These are phyloP conservation scores for Rhaphigaster nebulosa DNA, from an alignment of 2,888 invertebrate genomes.

Conservation along the genomic window DNA sequence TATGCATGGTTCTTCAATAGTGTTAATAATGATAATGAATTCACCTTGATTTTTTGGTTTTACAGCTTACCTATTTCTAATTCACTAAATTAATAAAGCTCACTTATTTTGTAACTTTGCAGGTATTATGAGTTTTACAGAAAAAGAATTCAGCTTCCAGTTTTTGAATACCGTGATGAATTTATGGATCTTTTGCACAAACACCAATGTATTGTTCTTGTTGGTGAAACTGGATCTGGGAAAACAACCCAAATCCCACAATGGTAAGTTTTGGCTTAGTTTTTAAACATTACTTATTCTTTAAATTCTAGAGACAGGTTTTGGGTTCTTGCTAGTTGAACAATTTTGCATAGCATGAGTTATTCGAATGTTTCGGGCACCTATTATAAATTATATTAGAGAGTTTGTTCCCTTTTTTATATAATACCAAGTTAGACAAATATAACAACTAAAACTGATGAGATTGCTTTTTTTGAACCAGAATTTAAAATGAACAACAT, in stretches of 20 bases:
- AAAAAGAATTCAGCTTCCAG: conserved; percentile 92
- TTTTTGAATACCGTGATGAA: conserved; percentile 97
- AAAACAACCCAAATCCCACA: conserved; percentile 99
- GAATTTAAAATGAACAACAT: too few species aligned
- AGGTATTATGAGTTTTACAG: conserved; percentile 88
- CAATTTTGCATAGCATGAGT: background rate
- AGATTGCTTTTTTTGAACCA: too few species aligned
- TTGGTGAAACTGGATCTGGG: conserved; percentile 99
- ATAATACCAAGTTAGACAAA: too few species aligned
- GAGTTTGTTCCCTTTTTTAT: too few species aligned
- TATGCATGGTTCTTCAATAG: too few species aligned
- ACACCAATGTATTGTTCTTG: conserved; percentile 95
- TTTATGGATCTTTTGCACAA: conserved; percentile 94
- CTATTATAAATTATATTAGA: too few species aligned
- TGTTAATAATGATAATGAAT: too few species aligned
- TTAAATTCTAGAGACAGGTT: background rate
- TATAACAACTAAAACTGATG: too few species aligned
- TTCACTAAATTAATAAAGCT: background rate
- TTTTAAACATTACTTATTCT: background rate
- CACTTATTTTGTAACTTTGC: conserved; percentile 48
- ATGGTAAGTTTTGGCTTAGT: conserved; percentile 73
- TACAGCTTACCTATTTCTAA: background rate
- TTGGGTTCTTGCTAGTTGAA: background rate
- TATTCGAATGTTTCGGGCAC: too few species aligned
- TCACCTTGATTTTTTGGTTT: background rate